Evolutionary conservation across 2,797 vertebrate species (phyloP), one percentile per base, ranked within the genome.

Genomic region (Euthynnus affinis): DNA sequence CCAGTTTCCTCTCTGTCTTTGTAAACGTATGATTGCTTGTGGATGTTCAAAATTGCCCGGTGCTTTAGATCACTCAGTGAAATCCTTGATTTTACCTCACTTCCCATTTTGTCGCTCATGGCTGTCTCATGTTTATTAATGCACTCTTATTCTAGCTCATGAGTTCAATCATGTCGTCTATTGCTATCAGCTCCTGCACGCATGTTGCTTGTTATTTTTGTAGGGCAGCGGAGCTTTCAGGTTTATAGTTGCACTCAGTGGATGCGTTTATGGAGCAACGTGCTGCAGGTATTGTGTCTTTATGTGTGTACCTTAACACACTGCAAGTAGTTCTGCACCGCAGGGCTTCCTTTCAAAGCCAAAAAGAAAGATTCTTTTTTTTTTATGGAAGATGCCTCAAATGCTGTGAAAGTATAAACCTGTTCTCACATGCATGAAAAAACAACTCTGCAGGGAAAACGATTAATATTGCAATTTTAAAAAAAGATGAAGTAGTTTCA

Each of bases 111-210:
- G 52, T 81, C 53, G 84, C 86, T 76, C 53, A 32, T 73, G 74
- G 86, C 83, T 78, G 27, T 75, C 87, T 90, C 84, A 87, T 89
- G 86, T 88, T 92, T 92, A 85, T 92, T 90, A 84, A 90, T 91
- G 83, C 58, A 40, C 76, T 53, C 52, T 66, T 66, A 60, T 70
- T 86, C 46, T 70, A 49, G 74, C 86, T 84, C 74, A 73, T 51
- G 71, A 87, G 65, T 87, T 86, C 81, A 87, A 81, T 93, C 78
- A 57, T 74, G 82, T 80, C 4, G 34, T 53, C 70, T 74, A 72
- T 57, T 69, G 74, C 81, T 83, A 59, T 85, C 78, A 64, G 53
- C 77, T 72, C 22, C 15, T 0, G 46, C 48, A 61, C 6, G 56
- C 75, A 25, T 73, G 84, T 80, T 81, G 74, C 78, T 85, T 76